Percentiles rank a stretch among this genome's conserved stretches.
Evolutionary conservation across 2,113 vertebrate species (phyloP).

Genomic region (Scalopus aquaticus): DNA sequence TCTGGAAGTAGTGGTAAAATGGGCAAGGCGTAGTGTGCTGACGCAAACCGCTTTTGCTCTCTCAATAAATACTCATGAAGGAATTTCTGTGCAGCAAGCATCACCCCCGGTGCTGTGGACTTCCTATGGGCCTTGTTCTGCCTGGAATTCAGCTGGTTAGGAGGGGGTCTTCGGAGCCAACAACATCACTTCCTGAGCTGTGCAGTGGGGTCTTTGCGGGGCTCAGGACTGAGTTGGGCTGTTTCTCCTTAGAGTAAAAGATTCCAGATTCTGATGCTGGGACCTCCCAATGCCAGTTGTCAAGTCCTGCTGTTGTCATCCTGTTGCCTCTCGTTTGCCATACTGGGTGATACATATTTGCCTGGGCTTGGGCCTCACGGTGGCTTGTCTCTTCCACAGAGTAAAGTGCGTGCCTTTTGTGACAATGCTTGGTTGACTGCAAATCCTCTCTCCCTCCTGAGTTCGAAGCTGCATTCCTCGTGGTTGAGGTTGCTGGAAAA

Average conservation of each 20-base stretch:
- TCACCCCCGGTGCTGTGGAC: background rate
- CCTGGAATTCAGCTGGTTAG: background rate
- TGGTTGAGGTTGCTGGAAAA: slow-evolving; percentile 3
- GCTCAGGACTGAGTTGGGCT: background rate
- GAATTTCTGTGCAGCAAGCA: background rate
- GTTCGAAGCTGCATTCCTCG: background rate
- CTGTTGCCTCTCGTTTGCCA: background rate
- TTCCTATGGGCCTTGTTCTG: background rate
- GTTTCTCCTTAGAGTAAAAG: background rate
- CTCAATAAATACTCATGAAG: slow-evolving; percentile 1
- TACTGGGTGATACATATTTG: background rate
- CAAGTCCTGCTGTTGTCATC: background rate
- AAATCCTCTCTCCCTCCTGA: background rate
- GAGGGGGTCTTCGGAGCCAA: background rate
- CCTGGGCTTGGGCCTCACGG: background rate
- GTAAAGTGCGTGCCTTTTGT: background rate
- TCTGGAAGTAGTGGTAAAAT: slow-evolving; percentile 12
- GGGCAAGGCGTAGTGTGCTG: background rate
- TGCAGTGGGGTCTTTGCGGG: background rate
- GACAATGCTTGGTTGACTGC: background rate
- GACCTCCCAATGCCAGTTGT: background rate
- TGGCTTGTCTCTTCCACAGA: background rate
- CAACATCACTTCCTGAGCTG: background rate
- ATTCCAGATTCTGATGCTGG: background rate
- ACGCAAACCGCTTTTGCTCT: background rate